Base-by-base conservation (phyloP, 2,888 invertebrate genomes). In the Biston betularia region DNA sequence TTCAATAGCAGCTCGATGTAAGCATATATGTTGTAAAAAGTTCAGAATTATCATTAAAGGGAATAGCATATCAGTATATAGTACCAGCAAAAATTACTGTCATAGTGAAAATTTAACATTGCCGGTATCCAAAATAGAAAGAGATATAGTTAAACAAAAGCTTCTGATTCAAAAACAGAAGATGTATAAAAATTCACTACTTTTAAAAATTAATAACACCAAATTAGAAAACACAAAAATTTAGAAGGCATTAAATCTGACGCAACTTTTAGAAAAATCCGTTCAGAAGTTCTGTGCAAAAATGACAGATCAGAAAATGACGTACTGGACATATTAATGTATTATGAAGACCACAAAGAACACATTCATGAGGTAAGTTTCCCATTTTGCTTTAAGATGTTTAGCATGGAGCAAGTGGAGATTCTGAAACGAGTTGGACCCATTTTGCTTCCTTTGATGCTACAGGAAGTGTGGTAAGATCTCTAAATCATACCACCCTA, bases 221-320 rank as follows among this genome's bases (percentile, higher is more conserved):
- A 24, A 24, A 24, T 24, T 24, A 2, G 1, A 3, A 24, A 24
- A 24, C 1, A 42, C 54, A 0, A 54, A 54, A 54, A 54, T 42
- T 54, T 54, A 42, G 6, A 42, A 54, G 40, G 10, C 9, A 12
- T 42, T 2, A 54, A 54, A 54, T 42, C 54, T 3, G 55, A 63
- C 34, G 63, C 42, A 5, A 63, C 63, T 4, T 0, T 55, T n/a
- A 54, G 55, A 6, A 63, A 55, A 56, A 63, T 63, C 12, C 14
- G 63, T 14, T 63, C 63, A 6, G 55, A 63, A 15, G 63, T 42
- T 0, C 12, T 55, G 9, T 11, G 33, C 8, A 12, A 55, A 15
- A 63, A 63, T 42, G 50, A 63, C 14, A 15, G 63, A 10, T 55
- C 48, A 11, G 44, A 49, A 14, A 56, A 63, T 44, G 55, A 63